These are phyloP conservation scores for Unio delphinus DNA, from an alignment of 2,888 invertebrate genomes.

Conservation along the genomic window DNA sequence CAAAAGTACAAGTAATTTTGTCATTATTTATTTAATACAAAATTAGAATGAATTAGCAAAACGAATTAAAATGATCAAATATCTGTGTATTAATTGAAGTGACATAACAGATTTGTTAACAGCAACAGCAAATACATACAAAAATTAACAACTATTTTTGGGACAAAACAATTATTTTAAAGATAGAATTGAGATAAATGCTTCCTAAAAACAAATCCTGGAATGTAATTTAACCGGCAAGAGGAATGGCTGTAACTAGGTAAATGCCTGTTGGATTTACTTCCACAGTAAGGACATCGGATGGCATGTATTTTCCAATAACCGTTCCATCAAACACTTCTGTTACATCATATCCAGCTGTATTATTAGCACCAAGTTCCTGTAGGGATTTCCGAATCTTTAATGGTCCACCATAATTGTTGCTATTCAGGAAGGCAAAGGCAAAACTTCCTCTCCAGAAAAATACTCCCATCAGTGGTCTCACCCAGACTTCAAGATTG, in stretches of 20 bases:
- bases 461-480: slow-evolving; percentile 66
- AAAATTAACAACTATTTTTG: too few species aligned
- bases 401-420: slow-evolving; percentile 39
- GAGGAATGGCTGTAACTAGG: slow-evolving; percentile 19
- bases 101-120: too few species aligned
- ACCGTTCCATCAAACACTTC: slow-evolving; percentile 20
- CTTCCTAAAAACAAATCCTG: too few species aligned
- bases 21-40: too few species aligned
- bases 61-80: too few species aligned
- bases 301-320: slow-evolving; percentile 19
- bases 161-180: too few species aligned
- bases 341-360: slow-evolving; percentile 21
- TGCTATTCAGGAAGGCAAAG: slow-evolving; percentile 51
- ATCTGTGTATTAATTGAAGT: too few species aligned
- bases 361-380: slow-evolving; percentile 11
- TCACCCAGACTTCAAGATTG: slow-evolving; percentile 86
- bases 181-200: too few species aligned
- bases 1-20: too few species aligned
- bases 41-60: too few species aligned
- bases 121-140: too few species aligned
- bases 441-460: slow-evolving; percentile 46
- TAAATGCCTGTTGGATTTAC: slow-evolving; percentile 31
- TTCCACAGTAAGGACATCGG: slow-evolving; percentile 9
- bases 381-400: slow-evolving; percentile 13
- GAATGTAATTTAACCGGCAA: not conserved